Conservation (phyloP, 2,797 vertebrate species). For the Notolepis coatsorum region DNA sequence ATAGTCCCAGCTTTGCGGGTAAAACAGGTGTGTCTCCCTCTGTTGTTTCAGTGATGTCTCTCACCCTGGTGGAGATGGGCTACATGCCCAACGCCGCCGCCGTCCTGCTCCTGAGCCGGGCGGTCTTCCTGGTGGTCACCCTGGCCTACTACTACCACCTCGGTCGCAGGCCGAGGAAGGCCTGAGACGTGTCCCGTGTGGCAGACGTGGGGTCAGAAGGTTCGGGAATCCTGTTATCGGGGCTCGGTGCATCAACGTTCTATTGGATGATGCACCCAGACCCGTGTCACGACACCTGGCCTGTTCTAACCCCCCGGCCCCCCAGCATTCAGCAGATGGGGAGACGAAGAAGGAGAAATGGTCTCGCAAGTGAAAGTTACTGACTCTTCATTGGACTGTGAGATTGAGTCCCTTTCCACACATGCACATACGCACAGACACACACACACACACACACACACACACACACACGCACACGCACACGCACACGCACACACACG, state of each 20-base stretch:
- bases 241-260: conserved; percentile 43
- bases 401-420: conserved; percentile 40
- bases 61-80: conserved; percentile 88
- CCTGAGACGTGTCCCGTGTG: conserved; percentile 72
- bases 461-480: no score
- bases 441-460: no score
- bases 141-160: conserved; percentile 95
- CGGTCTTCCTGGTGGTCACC: conserved; percentile 89
- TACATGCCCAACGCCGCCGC: conserved; percentile 82
- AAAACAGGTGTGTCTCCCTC: conserved; percentile 39
- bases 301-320: conserved; percentile 33
- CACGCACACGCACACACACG: no score
- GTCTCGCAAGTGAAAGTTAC: conserved; percentile 42
- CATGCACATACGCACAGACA: no score
- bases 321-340: conserved; percentile 47
- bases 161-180: conserved; percentile 92
- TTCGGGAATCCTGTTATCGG: conserved; percentile 52
- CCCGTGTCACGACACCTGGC: conserved; percentile 34
- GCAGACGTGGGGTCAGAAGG: conserved; percentile 40
- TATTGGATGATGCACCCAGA: conserved; percentile 33
- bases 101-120: conserved; percentile 89
- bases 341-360: conserved; percentile 42
- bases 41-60: conserved; percentile 86
- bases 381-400: conserved; percentile 42
- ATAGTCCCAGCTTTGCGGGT: no score